phyloP scores from a whole-genome alignment of 2,888 invertebrate species.

The Tenthredo scrophulariae region DNA sequence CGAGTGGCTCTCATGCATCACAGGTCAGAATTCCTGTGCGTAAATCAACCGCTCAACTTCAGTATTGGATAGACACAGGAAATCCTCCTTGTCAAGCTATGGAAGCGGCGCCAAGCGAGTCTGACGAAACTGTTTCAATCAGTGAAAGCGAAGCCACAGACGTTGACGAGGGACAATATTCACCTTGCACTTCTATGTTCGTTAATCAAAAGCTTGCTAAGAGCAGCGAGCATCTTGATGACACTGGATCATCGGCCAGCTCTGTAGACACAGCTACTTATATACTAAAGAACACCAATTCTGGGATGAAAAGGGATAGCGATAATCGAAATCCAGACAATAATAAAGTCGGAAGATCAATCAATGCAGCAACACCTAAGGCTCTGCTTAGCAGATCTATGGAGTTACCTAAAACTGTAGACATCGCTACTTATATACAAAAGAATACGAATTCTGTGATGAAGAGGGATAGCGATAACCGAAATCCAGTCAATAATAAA shows the following conservation, averaged over 20 bases:
- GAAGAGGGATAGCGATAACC: background rate
- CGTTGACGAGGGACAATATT: constrained; percentile 32
- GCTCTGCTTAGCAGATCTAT: background rate
- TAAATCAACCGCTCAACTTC: constrained; percentile 64
- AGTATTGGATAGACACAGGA: constrained; percentile 72
- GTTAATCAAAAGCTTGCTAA: constrained; percentile 42
- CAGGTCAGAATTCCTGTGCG: constrained; percentile 59
- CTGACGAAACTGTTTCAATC: constrained; percentile 60
- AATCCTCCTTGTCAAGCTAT: constrained; percentile 61
- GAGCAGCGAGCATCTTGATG: background rate
- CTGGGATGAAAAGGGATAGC: constrained; percentile 58
- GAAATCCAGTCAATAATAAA: background rate
- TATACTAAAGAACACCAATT: constrained; percentile 68
- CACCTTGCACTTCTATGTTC: constrained; percentile 2
- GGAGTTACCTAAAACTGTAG: constrained; percentile 62
- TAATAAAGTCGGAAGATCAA: background rate
- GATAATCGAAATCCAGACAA: background rate
- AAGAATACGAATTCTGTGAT: constrained; percentile 68
- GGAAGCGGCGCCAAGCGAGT: constrained; percentile 40
- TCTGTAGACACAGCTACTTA: constrained; percentile 72
- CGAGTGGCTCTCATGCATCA: constrained; percentile 35
- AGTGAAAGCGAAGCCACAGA: constrained; percentile 60
- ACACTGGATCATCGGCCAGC: constrained; percentile 60
- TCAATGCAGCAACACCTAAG: background rate
- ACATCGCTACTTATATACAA: constrained; percentile 70